These are phyloP conservation scores for Ornithorhynchus anatinus DNA, from an alignment of 2,113 vertebrate genomes.

Conservation along the genomic window DNA sequence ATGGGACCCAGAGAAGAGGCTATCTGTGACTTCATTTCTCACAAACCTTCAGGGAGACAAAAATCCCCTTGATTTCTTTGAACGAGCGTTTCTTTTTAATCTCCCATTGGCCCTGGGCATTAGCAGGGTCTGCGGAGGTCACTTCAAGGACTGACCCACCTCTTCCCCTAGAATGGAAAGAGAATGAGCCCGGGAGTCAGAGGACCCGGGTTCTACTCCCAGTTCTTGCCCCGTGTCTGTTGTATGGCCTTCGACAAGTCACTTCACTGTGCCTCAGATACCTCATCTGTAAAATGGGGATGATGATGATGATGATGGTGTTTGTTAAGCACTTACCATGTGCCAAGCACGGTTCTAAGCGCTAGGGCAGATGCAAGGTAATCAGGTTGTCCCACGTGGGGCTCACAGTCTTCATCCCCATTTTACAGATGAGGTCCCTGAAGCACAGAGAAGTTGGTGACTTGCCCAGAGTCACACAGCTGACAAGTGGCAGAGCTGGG, in stretches of 20 bases:
- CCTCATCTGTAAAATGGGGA: not conserved
- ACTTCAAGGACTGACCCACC: constrained; percentile 60
- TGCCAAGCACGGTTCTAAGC: no score
- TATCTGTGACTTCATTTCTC: constrained; percentile 66
- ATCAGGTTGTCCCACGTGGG: no score
- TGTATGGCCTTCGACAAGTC: not conserved
- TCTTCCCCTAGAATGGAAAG: constrained; percentile 51
- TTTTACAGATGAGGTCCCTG: no score
- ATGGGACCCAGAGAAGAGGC: constrained; percentile 47
- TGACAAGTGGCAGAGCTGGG: no score
- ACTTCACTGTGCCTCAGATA: not conserved
- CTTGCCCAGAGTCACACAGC: no score
- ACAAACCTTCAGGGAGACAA: constrained; percentile 57
- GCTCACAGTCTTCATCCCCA: no score
- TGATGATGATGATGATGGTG: not conserved
- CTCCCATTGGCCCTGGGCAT: constrained; percentile 54
- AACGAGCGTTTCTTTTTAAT: constrained; percentile 59
- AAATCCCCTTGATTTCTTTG: constrained; percentile 64
- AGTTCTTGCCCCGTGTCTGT: not conserved
- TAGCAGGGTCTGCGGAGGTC: constrained; percentile 60
- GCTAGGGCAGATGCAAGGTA: no score
- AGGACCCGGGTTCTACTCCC: not conserved
- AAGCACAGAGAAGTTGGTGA: no score
- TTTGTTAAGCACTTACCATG: no score
- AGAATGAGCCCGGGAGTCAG: not conserved